These are phyloP conservation scores for Amphipyra tragopoginis DNA, from an alignment of 2,888 invertebrate genomes.

Conservation along the genomic window DNA sequence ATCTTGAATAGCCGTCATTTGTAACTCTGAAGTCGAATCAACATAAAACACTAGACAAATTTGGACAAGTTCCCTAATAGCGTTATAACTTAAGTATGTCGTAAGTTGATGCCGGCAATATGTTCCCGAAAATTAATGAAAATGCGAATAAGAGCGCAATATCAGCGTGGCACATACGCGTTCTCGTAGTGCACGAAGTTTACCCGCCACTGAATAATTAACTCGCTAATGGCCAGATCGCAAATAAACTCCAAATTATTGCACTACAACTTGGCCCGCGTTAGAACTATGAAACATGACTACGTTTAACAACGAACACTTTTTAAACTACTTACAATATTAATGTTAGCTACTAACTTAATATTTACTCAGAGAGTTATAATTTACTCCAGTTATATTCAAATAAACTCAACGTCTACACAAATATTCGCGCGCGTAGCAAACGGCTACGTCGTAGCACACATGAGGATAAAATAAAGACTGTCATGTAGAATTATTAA, in stretches of 20 bases:
- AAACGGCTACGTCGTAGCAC: constrained; percentile 59
- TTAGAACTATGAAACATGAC: constrained; percentile 69
- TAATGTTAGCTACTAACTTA: constrained; percentile 9
- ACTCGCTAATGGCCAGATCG: constrained; percentile 84
- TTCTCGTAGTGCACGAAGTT: constrained; percentile 63
- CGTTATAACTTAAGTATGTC: constrained; percentile 24
- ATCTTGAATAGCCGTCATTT: background rate
- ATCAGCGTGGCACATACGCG: constrained; percentile 63
- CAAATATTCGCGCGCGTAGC: constrained; percentile 45
- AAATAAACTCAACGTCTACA: constrained; percentile 39
- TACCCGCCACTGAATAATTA: constrained; percentile 82
- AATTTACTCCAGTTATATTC: constrained; percentile 14
- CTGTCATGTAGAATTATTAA: constrained; percentile 41
- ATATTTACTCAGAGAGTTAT: constrained; percentile 18
- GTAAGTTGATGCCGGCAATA: constrained; percentile 32
- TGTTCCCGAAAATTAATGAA: constrained; percentile 52
- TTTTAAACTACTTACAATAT: constrained; percentile 37
- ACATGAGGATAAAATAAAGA: constrained; percentile 36
- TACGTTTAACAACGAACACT: constrained; percentile 49
- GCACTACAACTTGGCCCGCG: constrained; percentile 74
- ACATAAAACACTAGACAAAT: constrained; percentile 13
- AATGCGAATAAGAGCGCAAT: constrained; percentile 54
- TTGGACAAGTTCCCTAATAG: constrained; percentile 41
- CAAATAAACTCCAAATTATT: constrained; percentile 87
- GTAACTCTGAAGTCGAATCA: background rate